phyloP scores from a whole-genome alignment of 2,888 invertebrate genomes.

The Nowickia ferox region DNA sequence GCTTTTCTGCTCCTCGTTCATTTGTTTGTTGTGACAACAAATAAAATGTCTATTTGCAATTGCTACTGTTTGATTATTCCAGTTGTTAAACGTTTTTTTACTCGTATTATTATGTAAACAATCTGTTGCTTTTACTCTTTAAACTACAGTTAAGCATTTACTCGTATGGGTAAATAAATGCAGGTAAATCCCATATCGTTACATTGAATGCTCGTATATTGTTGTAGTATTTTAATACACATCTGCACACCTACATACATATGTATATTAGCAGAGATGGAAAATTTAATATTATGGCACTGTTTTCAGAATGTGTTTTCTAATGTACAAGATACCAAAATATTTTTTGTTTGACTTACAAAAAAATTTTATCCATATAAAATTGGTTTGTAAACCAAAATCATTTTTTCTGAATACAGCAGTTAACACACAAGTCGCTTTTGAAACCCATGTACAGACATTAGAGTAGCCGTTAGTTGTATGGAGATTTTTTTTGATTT shows the following conservation, averaged over 20 bases:
- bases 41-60: conserved; percentile 40
- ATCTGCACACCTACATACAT: background rate
- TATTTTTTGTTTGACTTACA: no score
- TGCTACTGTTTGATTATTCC: conserved; percentile 54
- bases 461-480: no score
- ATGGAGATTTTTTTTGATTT: no score
- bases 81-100: background rate
- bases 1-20: conserved; percentile 2
- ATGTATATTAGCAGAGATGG: background rate
- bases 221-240: background rate
- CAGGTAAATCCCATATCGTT: conserved; percentile 6
- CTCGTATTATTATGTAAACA: background rate
- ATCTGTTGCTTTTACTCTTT: conserved; percentile 6
- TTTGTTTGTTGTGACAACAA: conserved; percentile 51
- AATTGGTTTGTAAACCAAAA: no score
- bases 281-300: background rate
- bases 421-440: no score
- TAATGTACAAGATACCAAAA: no score
- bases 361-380: no score
- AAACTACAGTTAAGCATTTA: background rate
- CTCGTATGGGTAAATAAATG: background rate
- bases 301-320: background rate
- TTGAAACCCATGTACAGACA: no score
- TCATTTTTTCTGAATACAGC: no score
- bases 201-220: background rate